These are phyloP conservation scores for Tapera naevia DNA, from an alignment of 2,797 vertebrate genomes.

Conservation along the genomic window DNA sequence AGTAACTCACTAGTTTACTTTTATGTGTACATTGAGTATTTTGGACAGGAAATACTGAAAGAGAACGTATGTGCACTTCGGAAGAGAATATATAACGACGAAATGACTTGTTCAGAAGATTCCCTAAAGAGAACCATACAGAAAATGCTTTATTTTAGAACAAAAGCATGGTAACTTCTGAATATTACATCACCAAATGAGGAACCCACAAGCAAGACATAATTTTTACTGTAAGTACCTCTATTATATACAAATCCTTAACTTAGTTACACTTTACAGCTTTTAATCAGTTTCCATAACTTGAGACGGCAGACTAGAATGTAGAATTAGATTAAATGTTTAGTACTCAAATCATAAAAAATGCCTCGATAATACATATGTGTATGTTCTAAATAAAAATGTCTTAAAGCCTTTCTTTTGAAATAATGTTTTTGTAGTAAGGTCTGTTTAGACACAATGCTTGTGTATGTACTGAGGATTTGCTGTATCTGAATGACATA, in stretches of 20 bases:
- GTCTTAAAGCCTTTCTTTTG: background rate
- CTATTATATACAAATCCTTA: background rate
- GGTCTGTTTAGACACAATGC: background rate
- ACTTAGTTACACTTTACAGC: background rate
- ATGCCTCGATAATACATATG: background rate
- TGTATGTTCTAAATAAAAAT: background rate
- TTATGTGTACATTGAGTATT: slow-evolving; percentile 52
- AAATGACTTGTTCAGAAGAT: slow-evolving; percentile 68
- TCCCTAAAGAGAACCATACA: slow-evolving; percentile 44
- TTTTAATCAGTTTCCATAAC: background rate
- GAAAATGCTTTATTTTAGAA: slow-evolving; percentile 62
- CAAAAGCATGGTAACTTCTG: slow-evolving; percentile 78
- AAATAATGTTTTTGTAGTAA: background rate
- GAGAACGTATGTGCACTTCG: background rate
- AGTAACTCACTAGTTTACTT: slow-evolving; percentile 25
- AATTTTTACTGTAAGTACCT: slow-evolving; percentile 77
- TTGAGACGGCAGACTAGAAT: background rate
- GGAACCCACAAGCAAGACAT: slow-evolving; percentile 78
- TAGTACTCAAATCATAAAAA: background rate
- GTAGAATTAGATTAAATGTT: background rate
- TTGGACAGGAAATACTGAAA: slow-evolving; percentile 66
- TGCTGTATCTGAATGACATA: background rate
- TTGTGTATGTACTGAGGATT: background rate
- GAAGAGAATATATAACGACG: slow-evolving; percentile 58
- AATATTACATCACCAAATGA: slow-evolving; percentile 77